Conservation (phyloP, 2,888 invertebrate genomes). For the Andricus quercusramuli region DNA sequence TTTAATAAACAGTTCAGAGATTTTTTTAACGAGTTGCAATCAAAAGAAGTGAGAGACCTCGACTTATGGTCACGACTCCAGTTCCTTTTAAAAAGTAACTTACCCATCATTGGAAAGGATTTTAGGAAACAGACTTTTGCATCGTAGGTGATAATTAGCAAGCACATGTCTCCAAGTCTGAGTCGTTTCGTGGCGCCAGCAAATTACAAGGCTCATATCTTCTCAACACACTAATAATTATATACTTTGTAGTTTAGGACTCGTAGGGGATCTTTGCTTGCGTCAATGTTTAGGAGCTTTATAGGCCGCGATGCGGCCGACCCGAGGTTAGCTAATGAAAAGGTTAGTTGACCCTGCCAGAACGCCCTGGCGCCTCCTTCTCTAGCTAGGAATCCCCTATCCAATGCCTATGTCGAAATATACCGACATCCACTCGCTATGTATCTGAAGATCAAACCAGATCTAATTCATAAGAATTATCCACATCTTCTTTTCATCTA, state of each 20-base stretch:
- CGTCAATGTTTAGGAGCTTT: constrained; percentile 76
- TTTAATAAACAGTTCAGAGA: too few relatives aligned
- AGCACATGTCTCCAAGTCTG: constrained; percentile 76
- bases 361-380: constrained; percentile 78
- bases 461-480: constrained; percentile 42
- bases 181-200: constrained; percentile 75
- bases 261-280: constrained; percentile 64
- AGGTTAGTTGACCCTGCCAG: constrained; percentile 77
- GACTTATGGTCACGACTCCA: too few relatives aligned
- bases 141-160: constrained; percentile 70
- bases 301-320: constrained; percentile 69
- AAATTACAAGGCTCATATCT: constrained; percentile 76
- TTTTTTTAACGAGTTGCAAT: too few relatives aligned
- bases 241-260: constrained; percentile 67
- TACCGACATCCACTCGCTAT: constrained; percentile 4
- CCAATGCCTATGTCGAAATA: constrained; percentile 11
- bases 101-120: neutral
- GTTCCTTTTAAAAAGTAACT: too few relatives aligned
- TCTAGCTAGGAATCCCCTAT: constrained; percentile 49
- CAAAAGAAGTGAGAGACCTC: too few relatives aligned
- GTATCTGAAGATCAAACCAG: constrained; percentile 34
- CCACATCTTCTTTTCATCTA: constrained; percentile 38
- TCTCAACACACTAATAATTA: constrained; percentile 75
- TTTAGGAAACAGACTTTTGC: constrained; percentile 7
- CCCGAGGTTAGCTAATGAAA: constrained; percentile 77